Percentiles rank a stretch among this genome's conserved stretches.
phyloP scores from a whole-genome alignment of 2,113 vertebrate species.

The Gavialis gangeticus region DNA sequence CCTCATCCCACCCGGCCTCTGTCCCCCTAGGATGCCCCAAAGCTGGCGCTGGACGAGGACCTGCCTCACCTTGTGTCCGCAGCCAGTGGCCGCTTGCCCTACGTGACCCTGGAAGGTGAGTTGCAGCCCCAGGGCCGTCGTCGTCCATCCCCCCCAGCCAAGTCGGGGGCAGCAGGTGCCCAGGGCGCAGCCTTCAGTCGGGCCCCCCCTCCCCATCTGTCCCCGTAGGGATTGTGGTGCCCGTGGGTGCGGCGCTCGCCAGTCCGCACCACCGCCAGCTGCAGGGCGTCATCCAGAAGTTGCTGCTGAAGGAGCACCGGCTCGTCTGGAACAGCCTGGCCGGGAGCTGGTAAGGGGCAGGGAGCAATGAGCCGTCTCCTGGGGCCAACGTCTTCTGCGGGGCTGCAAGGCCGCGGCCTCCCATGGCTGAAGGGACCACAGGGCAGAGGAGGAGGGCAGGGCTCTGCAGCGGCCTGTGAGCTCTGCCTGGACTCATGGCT shows the following conservation, averaged over 20 bases:
- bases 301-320: slow-evolving; percentile 86
- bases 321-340: slow-evolving; percentile 88
- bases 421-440: neutral
- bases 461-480: neutral
- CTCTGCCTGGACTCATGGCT: neutral
- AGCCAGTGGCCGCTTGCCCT: slow-evolving; percentile 83
- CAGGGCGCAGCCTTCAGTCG: fast-evolving
- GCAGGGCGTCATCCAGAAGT: slow-evolving; percentile 87
- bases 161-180: fast-evolving
- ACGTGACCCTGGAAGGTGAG: slow-evolving; percentile 89
- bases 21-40: slow-evolving; percentile 84
- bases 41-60: slow-evolving; percentile 77
- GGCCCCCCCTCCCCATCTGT: neutral
- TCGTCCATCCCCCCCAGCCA: no score
- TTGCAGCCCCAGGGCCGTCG: neutral
- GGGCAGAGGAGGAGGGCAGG: neutral
- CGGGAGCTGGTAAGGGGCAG: slow-evolving; percentile 82
- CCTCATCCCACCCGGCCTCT: fast-evolving
- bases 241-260: slow-evolving; percentile 78
- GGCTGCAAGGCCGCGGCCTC: neutral
- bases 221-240: slow-evolving; percentile 82
- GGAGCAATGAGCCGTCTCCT: neutral
- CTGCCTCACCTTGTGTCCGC: slow-evolving; percentile 81
- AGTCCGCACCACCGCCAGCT: slow-evolving; percentile 85
- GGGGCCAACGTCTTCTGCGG: neutral